These are phyloP conservation scores for Nomada ferruginata DNA, from an alignment of 2,888 invertebrate genomes.

Conservation along the genomic window DNA sequence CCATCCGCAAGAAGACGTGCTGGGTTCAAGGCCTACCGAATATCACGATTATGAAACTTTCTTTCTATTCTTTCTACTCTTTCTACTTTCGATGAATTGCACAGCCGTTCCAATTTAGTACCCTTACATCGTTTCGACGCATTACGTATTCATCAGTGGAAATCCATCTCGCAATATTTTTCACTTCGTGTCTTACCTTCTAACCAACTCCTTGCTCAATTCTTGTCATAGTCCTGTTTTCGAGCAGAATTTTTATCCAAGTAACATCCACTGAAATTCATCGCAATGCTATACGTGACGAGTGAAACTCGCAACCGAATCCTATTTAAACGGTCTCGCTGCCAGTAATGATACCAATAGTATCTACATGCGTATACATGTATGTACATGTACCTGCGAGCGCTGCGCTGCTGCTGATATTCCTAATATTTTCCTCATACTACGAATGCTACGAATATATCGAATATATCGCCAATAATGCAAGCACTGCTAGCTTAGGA, in stretches of 20 bases:
- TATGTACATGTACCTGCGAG: no score
- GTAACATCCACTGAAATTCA: not conserved
- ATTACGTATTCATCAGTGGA: constrained; percentile 41
- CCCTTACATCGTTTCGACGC: constrained; percentile 4
- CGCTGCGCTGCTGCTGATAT: no score
- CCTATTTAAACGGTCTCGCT: not conserved
- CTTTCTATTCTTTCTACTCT: not conserved
- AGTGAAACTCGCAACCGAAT: constrained; percentile 10
- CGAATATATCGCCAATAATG: no score
- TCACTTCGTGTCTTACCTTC: constrained; percentile 40
- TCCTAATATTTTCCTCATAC: no score
- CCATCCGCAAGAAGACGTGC: no score
- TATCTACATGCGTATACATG: no score
- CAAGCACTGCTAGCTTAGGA: no score
- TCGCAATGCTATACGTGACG: not conserved
- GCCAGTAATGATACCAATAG: not conserved
- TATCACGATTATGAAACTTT: constrained; percentile 2
- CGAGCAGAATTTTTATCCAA: constrained; percentile 17
- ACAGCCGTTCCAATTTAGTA: not conserved
- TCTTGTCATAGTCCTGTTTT: constrained; percentile 5
- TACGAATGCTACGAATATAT: no score
- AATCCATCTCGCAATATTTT: constrained; percentile 52
- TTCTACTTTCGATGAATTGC: not conserved
- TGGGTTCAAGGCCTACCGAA: not conserved
- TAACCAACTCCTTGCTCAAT: constrained; percentile 30